Conservation (phyloP, 1,140 invertebrate species). For the Drosophila azteca region DNA sequence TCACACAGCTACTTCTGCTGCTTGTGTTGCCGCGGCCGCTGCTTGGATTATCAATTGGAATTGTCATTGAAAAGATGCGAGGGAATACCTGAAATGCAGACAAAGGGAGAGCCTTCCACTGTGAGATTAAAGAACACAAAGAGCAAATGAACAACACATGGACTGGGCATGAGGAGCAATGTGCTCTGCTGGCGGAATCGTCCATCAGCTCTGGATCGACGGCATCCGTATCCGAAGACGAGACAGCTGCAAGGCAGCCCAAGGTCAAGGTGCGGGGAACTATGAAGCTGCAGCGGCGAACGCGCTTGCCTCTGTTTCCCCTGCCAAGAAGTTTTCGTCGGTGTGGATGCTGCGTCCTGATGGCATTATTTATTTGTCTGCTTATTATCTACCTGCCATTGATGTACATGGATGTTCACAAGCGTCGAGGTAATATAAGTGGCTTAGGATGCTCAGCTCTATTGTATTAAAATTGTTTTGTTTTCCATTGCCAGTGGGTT, state of each 20-base stretch:
- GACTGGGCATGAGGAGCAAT: constrained; percentile 43
- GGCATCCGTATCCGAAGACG: constrained; percentile 40
- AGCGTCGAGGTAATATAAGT: constrained; percentile 44
- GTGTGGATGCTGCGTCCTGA: constrained; percentile 30
- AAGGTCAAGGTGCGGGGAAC: constrained; percentile 30
- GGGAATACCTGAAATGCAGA: neutral
- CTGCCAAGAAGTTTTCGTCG: constrained; percentile 47
- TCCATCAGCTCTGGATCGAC: constrained; percentile 12
- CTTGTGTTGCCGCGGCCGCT: too few species aligned
- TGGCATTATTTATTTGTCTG: constrained; percentile 13
- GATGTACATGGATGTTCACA: constrained; percentile 53
- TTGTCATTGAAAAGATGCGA: neutral
- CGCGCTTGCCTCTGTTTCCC: constrained; percentile 31
- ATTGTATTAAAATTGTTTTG: neutral
- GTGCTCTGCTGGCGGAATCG: constrained; percentile 26
- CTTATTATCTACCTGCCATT: constrained; percentile 59
- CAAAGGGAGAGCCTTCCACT: neutral
- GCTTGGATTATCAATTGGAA: too few species aligned
- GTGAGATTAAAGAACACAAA: neutral
- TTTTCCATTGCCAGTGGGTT: constrained; percentile 42
- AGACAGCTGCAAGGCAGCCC: neutral
- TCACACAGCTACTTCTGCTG: too few species aligned
- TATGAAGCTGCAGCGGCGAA: constrained; percentile 28
- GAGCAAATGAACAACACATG: constrained; percentile 16
- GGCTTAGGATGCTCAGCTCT: neutral